Evolutionary conservation across 2,888 invertebrate genomes (phyloP).

Genomic region (Fragum sueziense): DNA sequence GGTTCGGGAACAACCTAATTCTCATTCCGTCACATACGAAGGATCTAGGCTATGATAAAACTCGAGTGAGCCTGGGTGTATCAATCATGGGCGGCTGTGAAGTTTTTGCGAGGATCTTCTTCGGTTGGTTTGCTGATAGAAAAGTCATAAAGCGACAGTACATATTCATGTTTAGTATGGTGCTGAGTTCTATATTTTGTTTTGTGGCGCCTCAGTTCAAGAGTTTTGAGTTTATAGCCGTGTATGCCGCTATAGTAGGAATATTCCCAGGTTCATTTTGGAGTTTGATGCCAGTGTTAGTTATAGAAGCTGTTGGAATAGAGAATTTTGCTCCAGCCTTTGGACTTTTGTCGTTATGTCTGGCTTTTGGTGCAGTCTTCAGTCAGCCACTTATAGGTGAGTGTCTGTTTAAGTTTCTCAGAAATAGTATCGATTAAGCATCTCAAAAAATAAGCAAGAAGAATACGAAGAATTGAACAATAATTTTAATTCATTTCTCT

Average conservation of each 20-base stretch:
- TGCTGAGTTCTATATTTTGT: constrained; percentile 38
- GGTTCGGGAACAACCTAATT: constrained; percentile 90
- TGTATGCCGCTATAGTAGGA: constrained; percentile 61
- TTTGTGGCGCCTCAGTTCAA: constrained; percentile 53
- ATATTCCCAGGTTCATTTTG: constrained; percentile 63
- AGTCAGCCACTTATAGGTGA: constrained; percentile 63
- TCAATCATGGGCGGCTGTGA: constrained; percentile 90
- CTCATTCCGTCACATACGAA: constrained; percentile 90
- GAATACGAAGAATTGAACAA: too few relatives aligned
- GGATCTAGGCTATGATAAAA: constrained; percentile 85
- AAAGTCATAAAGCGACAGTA: constrained; percentile 85
- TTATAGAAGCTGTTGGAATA: constrained; percentile 64
- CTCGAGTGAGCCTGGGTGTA: constrained; percentile 75
- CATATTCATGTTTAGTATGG: constrained; percentile 47
- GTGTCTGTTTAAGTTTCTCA: neutral
- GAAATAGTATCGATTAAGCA: neutral
- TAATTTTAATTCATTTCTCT: too few relatives aligned
- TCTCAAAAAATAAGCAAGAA: too few relatives aligned
- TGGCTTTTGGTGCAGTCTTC: constrained; percentile 51
- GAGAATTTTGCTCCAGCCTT: constrained; percentile 57
- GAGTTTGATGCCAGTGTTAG: constrained; percentile 57
- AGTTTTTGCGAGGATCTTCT: constrained; percentile 87
- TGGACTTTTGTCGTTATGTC: constrained; percentile 52
- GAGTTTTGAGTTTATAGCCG: constrained; percentile 46
- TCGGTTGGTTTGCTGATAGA: constrained; percentile 88